These are phyloP conservation scores for Semnopithecus entellus DNA, from an alignment of 2,113 vertebrate species.

Conservation along the genomic window DNA sequence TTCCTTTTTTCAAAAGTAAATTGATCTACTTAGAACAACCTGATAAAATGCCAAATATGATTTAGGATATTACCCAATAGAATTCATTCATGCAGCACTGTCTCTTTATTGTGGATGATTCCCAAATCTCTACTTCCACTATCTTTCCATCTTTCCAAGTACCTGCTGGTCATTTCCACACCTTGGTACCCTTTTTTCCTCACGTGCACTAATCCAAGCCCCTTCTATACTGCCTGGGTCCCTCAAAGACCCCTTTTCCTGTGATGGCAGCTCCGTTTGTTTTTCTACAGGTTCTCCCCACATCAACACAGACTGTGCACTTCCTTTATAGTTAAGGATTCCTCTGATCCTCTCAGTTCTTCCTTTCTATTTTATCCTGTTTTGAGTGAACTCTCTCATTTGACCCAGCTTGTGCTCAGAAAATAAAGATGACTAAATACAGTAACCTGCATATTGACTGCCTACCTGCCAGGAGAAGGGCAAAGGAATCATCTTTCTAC, in stretches of 20 bases:
- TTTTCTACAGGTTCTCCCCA: background rate
- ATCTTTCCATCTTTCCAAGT: background rate
- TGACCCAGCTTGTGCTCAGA: background rate
- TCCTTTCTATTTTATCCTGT: background rate
- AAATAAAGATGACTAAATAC: background rate
- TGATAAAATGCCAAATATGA: background rate
- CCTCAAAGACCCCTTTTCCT: background rate
- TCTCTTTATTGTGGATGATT: background rate
- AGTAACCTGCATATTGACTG: background rate
- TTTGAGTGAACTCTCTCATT: background rate
- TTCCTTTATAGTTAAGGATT: background rate
- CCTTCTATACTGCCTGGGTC: background rate
- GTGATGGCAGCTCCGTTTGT: background rate
- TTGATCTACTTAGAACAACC: background rate
- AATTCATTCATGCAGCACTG: background rate
- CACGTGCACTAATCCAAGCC: background rate
- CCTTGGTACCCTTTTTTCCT: background rate
- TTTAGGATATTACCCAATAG: background rate
- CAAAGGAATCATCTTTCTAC: background rate
- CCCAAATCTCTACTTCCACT: background rate
- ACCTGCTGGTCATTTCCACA: background rate
- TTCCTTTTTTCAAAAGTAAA: background rate
- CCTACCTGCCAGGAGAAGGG: background rate
- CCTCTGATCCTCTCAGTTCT: background rate
- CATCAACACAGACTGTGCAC: background rate